Base-by-base conservation (phyloP, 2,888 invertebrate species). In the Drosophila siamana region DNA sequence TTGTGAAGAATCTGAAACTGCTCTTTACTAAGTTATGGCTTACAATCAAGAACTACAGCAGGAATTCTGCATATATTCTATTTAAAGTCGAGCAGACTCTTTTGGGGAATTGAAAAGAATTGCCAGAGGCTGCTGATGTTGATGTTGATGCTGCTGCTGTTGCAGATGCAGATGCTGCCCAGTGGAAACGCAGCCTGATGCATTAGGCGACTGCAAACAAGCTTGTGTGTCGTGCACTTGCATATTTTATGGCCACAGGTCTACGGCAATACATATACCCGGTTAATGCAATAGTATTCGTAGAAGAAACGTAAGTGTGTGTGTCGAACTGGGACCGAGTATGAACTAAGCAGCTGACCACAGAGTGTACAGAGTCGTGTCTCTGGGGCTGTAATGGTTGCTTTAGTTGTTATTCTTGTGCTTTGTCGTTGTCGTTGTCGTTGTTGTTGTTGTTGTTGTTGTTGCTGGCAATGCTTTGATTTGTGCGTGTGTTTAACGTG, bases 401-500 rank as follows among this genome's bases (percentile, higher is more conserved):
- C 51, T 66, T 55, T 59, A 51, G 68, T 54, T 54, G 59, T 60
- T 63, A 48, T 60, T 74, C 59, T 38, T 33, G 50, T 41, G 41
- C 41, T 24, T 24, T n/a, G 33, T 33, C n/a, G 16, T 26, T 41
- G 30, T 54, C 43, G 55, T 24, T n/a, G 33, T 33, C n/a, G 16
- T 26, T 41, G 30, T 54, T 52, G 55, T 1, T n/a, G 33, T 33
- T 33, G 13, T 24, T 38, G 28, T 50, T 40, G 60, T 51, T 71
- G 64, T 60, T 55, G 16, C 33, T 46, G 51, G 11, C 41, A 48
- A 24, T 63, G 60, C 52, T 63, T 26, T 41, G 30, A 44, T 52
- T 52, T 26, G 26, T 30, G 73, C 69, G 62, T 83, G 41, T 86
- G 60, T 56, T 77, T 80, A 82, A 84, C 82, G 82, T 83, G 89